These are phyloP conservation scores for Mirza zaza DNA, from an alignment of 2,113 vertebrate species.

Conservation along the genomic window DNA sequence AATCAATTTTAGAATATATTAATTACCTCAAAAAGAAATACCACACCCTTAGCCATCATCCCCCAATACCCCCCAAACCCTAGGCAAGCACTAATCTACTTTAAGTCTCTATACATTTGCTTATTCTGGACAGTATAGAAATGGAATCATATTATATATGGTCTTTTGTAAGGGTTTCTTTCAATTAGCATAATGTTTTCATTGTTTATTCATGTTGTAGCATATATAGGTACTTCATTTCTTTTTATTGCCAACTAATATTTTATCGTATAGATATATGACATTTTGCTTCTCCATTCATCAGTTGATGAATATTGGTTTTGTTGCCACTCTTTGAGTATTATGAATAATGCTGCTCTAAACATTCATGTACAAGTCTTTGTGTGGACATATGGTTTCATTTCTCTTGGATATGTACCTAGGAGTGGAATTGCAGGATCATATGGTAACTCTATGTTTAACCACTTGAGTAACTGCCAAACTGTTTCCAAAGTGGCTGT, in stretches of 20 bases:
- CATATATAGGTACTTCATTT: not conserved
- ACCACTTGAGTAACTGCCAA: not conserved
- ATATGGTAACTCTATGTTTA: not conserved
- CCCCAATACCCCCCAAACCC: not conserved
- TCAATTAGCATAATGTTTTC: not conserved
- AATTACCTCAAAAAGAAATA: not conserved
- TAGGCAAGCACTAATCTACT: not conserved
- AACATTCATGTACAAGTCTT: not conserved
- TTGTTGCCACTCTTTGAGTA: not conserved
- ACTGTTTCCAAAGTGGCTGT: not conserved
- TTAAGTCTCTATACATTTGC: not conserved
- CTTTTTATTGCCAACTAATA: not conserved
- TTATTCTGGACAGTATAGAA: conserved; percentile 30
- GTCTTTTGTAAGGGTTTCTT: not conserved
- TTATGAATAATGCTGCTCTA: not conserved
- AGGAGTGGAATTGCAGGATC: not conserved
- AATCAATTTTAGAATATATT: not conserved
- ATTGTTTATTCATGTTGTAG: not conserved
- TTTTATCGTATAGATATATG: not conserved
- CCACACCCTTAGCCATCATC: not conserved
- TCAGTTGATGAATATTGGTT: not conserved
- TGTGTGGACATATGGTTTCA: not conserved
- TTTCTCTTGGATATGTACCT: not conserved
- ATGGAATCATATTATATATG: not conserved
- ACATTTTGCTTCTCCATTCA: not conserved